phyloP scores from a whole-genome alignment of 2,113 vertebrate species.

The Etia nguti region DNA sequence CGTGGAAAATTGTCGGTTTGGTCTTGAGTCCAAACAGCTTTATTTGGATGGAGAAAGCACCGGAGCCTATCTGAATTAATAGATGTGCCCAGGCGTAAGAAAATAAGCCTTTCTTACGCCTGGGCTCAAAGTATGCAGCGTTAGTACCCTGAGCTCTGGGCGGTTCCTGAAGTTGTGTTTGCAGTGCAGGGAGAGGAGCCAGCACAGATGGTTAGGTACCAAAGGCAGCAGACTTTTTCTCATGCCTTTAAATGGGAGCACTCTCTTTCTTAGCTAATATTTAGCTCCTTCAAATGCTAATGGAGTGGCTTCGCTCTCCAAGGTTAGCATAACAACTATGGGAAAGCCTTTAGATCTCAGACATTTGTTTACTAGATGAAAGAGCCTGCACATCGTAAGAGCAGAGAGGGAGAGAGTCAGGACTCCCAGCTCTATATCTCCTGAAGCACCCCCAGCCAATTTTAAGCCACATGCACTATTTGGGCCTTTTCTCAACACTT shows the following conservation, averaged over 20 bases:
- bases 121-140: slow-evolving; percentile 40
- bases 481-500: slow-evolving; percentile 73
- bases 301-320: slow-evolving; percentile 90
- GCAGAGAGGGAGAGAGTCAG: slow-evolving; percentile 51
- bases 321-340: slow-evolving; percentile 99
- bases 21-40: slow-evolving; percentile 51
- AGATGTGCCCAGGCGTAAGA: slow-evolving; percentile 34
- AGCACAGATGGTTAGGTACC: slow-evolving; percentile 90
- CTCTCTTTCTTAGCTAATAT: slow-evolving; percentile 98
- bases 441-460: slow-evolving; percentile 74
- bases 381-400: slow-evolving; percentile 78
- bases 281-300: slow-evolving; percentile 99
- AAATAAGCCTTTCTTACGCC: slow-evolving; percentile 53
- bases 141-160: slow-evolving; percentile 23
- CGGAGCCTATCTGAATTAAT: slow-evolving; percentile 65
- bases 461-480: slow-evolving; percentile 82
- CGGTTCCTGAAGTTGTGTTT: slow-evolving; percentile 59
- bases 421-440: slow-evolving; percentile 29
- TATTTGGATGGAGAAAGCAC: slow-evolving; percentile 59
- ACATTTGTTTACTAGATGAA: slow-evolving; percentile 97
- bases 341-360: slow-evolving; percentile 95
- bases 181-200: slow-evolving; percentile 74
- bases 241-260: slow-evolving; percentile 91
- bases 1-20: slow-evolving; percentile 52
- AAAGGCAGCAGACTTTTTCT: slow-evolving; percentile 89